phyloP scores from a whole-genome alignment of 2,888 invertebrate species.

The Dorcus parallelipipedus region DNA sequence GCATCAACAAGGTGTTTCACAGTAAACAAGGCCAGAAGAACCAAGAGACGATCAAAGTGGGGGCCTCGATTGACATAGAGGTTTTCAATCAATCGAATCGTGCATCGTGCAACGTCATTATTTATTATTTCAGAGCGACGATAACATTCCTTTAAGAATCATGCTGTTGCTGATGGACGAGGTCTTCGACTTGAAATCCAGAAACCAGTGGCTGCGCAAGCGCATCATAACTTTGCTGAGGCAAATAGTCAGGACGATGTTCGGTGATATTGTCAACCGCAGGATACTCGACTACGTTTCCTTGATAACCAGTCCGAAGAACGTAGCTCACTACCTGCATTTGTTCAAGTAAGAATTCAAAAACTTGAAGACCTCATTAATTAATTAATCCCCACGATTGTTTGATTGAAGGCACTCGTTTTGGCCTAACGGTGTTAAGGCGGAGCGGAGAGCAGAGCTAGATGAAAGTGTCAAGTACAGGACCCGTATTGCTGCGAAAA shows the following conservation, averaged over 20 bases:
- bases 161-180: conserved; percentile 79
- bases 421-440: conserved; percentile 58
- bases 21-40: conserved; percentile 48
- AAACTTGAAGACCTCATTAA: not conserved
- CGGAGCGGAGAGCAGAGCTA: conserved; percentile 40
- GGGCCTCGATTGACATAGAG: conserved; percentile 54
- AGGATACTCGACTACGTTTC: conserved; percentile 87
- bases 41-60: conserved; percentile 49
- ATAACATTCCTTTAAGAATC: conserved; percentile 79
- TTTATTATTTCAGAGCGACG: conserved; percentile 56
- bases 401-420: conserved; percentile 51
- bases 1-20: conserved; percentile 74
- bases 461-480: conserved; percentile 56
- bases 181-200: conserved; percentile 76
- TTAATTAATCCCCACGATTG: not conserved
- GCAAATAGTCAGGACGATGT: conserved; percentile 75
- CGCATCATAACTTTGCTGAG: conserved; percentile 71
- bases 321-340: conserved; percentile 82
- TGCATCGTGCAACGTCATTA: not conserved
- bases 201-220: conserved; percentile 78
- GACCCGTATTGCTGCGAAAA: conserved; percentile 82
- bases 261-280: conserved; percentile 80
- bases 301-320: conserved; percentile 80
- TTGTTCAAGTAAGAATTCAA: conserved; percentile 69
- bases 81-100: conserved; percentile 35